Evolutionary conservation across 1,140 invertebrate species (phyloP), one percentile per base, ranked within the genome.

Genomic region (Drosophila baimaii): DNA sequence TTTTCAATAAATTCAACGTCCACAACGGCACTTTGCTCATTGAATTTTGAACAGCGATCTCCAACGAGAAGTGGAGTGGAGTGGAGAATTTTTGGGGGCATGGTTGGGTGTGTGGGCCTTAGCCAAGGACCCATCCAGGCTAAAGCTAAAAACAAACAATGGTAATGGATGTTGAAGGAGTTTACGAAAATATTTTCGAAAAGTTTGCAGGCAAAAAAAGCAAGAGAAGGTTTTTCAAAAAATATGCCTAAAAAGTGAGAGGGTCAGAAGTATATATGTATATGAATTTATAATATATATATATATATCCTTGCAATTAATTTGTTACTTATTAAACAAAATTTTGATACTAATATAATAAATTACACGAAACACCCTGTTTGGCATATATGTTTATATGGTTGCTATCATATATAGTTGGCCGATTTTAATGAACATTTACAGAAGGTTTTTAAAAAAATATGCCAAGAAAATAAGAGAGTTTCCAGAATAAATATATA

Each of bases 1-100:
- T 89, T 89, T 89, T 89, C 85, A 89, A 89, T 89, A 90, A 89
- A 89, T 88, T 89, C 83, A 78, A 74, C 77, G 68, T 65, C 79
- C 84, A 65, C 44, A 72, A 72, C 79, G 73, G 68, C 83, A 86
- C 83, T 86, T 83, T 89, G 83, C 84, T 86, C 83, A 86, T 86
- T 86, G 83, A 86, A 86, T 86, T 86, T 89, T 83, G 83, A 86
- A 79, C 79, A 77, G 73, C 62, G 73, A 52, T 58, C 47, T 68
- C 27, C 2, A n/a, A 5, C 7, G 6, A 10, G n/a, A 3, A 13
- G 25, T 1, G 10, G 17, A 5, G 27, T 31, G 19, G 0, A 4
- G 9, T 9, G 31, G 27, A 17, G 2, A 47, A 23, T 29, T n/a
- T 15, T 21, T 54, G 51, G 17, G 25, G 51, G 17, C 23, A 29